These are phyloP conservation scores for Paradoxurus hermaphroditus DNA, from an alignment of 2,113 vertebrate genomes.

Conservation along the genomic window DNA sequence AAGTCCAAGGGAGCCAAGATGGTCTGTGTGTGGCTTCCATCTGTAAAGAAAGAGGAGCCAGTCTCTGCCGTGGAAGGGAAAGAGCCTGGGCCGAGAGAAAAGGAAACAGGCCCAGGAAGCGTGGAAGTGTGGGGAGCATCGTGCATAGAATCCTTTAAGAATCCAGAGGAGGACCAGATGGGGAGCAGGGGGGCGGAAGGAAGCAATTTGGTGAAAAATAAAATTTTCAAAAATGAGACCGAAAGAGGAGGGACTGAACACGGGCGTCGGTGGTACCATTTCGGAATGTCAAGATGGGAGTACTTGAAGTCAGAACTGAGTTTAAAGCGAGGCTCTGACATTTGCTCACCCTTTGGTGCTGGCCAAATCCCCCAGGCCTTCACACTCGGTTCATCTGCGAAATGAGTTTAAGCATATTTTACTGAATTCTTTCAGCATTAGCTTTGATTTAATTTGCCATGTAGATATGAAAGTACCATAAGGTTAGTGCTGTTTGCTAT, in stretches of 20 bases:
- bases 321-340: neutral
- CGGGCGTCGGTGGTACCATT: neutral
- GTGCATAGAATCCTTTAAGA: neutral
- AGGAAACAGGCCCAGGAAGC: neutral
- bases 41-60: neutral
- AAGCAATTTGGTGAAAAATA: neutral
- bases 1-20: neutral
- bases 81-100: neutral
- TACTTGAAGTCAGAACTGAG: neutral
- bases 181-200: no score
- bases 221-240: neutral
- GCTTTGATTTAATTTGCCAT: neutral
- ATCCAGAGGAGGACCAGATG: neutral
- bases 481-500: neutral
- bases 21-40: neutral
- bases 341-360: neutral
- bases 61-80: neutral
- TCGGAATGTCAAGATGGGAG: neutral
- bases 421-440: neutral
- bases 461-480: neutral
- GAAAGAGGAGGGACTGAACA: neutral
- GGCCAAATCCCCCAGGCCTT: neutral
- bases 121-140: neutral
- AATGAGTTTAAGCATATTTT: conserved; percentile 3
- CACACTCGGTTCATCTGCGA: neutral